Evolutionary conservation across 2,113 vertebrate genomes (phyloP).

Genomic region (Maccullochella peelii): DNA sequence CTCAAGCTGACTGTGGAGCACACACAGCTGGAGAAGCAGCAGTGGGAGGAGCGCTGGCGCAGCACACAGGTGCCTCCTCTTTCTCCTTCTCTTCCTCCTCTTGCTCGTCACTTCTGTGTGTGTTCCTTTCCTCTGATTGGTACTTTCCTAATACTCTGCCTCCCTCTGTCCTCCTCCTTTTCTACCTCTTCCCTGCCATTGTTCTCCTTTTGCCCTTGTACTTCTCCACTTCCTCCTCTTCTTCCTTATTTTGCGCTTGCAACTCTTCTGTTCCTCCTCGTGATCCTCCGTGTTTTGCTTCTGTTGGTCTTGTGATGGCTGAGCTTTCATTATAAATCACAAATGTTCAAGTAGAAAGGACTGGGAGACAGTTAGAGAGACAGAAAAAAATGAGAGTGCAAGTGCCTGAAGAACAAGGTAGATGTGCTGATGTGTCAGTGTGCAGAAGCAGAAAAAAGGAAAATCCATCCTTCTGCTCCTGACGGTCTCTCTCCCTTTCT

Average conservation of each 20-base stretch:
- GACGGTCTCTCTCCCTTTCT: neutral
- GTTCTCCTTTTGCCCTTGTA: neutral
- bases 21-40: constrained; percentile 84
- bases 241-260: neutral
- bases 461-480: neutral
- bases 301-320: constrained; percentile 19
- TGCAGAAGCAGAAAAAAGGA: neutral
- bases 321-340: neutral
- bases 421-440: neutral
- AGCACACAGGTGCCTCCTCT: constrained; percentile 79
- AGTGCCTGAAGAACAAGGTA: neutral
- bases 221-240: neutral
- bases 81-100: constrained; percentile 25
- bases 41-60: constrained; percentile 82
- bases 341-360: neutral
- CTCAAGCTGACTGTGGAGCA: constrained; percentile 84
- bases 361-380: neutral
- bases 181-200: neutral
- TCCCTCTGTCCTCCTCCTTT: neutral
- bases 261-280: neutral
- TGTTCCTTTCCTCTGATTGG: constrained; percentile 9
- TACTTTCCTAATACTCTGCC: neutral
- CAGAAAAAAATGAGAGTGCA: neutral
- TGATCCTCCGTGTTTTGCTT: neutral
- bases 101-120: neutral